These are phyloP conservation scores for Capromys pilorides DNA, from an alignment of 2,797 vertebrate species.

Conservation along the genomic window DNA sequence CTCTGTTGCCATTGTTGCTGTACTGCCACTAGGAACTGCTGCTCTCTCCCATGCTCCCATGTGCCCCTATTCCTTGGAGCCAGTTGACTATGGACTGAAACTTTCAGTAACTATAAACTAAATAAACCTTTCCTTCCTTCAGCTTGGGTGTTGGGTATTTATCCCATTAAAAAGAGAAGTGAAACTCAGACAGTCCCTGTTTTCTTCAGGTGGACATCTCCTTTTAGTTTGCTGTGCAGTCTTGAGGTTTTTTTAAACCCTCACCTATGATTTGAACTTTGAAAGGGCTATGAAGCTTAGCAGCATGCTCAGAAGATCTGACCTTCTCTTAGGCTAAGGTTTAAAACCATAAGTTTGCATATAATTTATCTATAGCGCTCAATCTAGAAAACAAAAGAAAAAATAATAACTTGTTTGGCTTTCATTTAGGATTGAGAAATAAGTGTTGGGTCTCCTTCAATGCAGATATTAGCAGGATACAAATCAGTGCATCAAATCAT, in stretches of 20 bases:
- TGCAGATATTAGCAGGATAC: not conserved
- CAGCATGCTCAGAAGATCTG: not conserved
- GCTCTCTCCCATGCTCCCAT: too few relatives aligned
- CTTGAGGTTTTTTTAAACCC: not conserved
- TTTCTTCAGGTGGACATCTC: not conserved
- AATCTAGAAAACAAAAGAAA: not conserved
- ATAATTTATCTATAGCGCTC: not conserved
- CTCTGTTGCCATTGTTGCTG: too few relatives aligned
- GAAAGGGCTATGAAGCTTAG: not conserved
- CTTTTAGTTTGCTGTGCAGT: not conserved
- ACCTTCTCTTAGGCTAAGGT: not conserved
- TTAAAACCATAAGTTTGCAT: not conserved
- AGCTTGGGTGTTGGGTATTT: too few relatives aligned
- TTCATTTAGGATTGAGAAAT: not conserved
- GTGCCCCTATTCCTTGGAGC: too few relatives aligned
- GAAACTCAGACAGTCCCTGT: not conserved
- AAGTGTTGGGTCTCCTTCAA: not conserved
- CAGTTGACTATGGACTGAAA: too few relatives aligned
- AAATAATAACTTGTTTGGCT: not conserved
- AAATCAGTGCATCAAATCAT: not conserved
- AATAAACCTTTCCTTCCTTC: too few relatives aligned
- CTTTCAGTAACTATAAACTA: too few relatives aligned
- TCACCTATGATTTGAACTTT: not conserved
- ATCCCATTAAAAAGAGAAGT: too few relatives aligned
- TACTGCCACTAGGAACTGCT: too few relatives aligned